A percentile compares a stretch with the other conserved stretches of the same genome.
Conservation (phyloP, 2,113 vertebrate genomes). For the Entelurus aequoreus region DNA sequence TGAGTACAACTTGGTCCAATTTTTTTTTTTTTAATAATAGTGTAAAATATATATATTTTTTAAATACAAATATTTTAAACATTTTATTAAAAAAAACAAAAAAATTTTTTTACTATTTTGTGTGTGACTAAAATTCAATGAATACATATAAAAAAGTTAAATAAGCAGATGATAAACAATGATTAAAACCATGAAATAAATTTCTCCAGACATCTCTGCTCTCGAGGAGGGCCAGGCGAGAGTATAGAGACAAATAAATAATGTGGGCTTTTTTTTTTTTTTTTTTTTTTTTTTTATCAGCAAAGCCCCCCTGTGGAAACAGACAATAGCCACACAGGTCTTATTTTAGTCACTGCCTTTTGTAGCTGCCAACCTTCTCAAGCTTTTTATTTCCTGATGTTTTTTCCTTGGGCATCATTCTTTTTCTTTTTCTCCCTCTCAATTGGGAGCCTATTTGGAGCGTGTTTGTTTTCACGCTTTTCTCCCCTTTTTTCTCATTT, state of each 20-base stretch:
- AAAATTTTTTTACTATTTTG: too few relatives aligned
- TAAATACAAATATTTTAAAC: too few relatives aligned
- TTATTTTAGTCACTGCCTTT: conserved; percentile 68
- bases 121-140: too few relatives aligned
- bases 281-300: conserved; percentile 53
- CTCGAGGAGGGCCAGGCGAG: conserved; percentile 59
- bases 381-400: conserved; percentile 59
- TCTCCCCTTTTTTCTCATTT: conserved; percentile 53
- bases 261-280: conserved; percentile 54
- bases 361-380: conserved; percentile 62
- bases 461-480: conserved; percentile 74
- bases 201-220: conserved; percentile 58
- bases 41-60: too few relatives aligned
- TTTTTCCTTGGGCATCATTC: conserved; percentile 64
- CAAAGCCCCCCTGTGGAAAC: conserved; percentile 62
- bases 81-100: too few relatives aligned
- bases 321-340: conserved; percentile 69
- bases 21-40: too few relatives aligned
- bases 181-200: conserved; percentile 12
- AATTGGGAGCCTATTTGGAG: conserved; percentile 72
- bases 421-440: conserved; percentile 62
- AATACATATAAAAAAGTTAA: too few relatives aligned
- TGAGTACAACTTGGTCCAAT: too few relatives aligned
- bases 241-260: conserved; percentile 62
- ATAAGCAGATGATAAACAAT: too few relatives aligned